Conservation (phyloP, 1,140 invertebrate species). For the Diuraphis noxia region DNA sequence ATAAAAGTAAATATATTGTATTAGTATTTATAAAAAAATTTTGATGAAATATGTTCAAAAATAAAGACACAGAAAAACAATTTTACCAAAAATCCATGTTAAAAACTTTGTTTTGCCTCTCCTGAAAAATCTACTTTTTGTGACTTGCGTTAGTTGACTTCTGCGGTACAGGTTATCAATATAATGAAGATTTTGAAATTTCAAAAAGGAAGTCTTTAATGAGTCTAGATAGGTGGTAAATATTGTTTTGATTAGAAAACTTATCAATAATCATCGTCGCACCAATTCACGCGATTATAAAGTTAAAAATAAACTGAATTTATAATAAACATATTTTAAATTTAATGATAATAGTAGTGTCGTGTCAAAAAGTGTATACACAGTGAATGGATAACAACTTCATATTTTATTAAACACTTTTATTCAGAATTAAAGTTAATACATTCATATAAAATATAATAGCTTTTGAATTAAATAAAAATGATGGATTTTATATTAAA, state of each 20-base stretch:
- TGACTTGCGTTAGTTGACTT: background rate
- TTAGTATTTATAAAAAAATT: background rate
- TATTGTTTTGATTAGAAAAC: background rate
- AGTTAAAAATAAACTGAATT: no score
- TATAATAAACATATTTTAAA: background rate
- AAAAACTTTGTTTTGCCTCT: conserved; percentile 21
- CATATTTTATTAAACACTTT: background rate
- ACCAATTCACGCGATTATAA: no score
- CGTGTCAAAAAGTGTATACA: background rate
- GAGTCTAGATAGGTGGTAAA: background rate
- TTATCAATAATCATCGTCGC: background rate
- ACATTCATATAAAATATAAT: no score
- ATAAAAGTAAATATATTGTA: background rate
- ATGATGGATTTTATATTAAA: no score
- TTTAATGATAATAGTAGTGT: background rate
- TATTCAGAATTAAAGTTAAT: background rate
- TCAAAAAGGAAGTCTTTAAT: background rate
- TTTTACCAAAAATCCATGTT: background rate
- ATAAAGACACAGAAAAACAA: background rate
- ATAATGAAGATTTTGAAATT: background rate
- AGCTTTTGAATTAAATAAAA: no score
- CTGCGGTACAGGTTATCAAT: no score
- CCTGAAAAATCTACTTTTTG: background rate
- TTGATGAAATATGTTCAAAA: background rate
- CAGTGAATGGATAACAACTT: no score